Percentiles rank a stretch among this genome's conserved stretches.
Evolutionary conservation across 2,113 vertebrate genomes (phyloP).

Genomic region (Lontra canadensis): DNA sequence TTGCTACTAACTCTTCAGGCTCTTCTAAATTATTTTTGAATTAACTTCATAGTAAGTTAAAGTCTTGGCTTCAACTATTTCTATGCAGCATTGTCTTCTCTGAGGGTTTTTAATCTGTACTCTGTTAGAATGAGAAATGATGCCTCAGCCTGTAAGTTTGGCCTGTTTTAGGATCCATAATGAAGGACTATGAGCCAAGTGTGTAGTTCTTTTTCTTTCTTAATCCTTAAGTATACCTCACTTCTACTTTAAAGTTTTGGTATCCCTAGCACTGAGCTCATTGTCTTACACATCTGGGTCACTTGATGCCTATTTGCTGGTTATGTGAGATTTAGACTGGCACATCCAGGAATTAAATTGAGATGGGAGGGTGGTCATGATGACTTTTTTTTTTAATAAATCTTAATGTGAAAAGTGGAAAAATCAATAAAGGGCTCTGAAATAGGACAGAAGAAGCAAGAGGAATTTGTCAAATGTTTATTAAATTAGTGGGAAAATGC

Average conservation of each 20-base stretch:
- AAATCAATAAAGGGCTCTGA: not conserved
- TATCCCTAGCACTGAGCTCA: not conserved
- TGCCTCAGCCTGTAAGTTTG: constrained; percentile 58
- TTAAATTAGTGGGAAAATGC: constrained; percentile 21
- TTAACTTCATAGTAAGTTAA: constrained; percentile 67
- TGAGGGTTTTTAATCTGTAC: constrained; percentile 12
- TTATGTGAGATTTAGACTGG: not conserved
- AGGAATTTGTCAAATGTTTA: constrained; percentile 27
- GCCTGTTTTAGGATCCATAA: constrained; percentile 58
- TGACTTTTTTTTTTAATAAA: not conserved
- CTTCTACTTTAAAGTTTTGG: not conserved
- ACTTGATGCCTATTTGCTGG: constrained; percentile 21
- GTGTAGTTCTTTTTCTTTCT: not conserved
- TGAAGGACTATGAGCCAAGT: not conserved
- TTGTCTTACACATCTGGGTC: not conserved
- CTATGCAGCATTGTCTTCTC: constrained; percentile 68
- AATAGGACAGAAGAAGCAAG: not conserved
- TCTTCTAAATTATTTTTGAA: constrained; percentile 42
- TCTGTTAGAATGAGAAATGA: constrained; percentile 72
- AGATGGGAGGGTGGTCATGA: not conserved
- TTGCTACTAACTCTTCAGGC: not conserved
- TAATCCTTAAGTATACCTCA: constrained; percentile 11
- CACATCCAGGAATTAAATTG: not conserved
- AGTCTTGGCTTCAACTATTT: constrained; percentile 72
- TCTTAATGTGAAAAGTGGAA: constrained; percentile 8